Conservation (phyloP, 2,113 vertebrate species). For the Paradoxurus hermaphroditus region DNA sequence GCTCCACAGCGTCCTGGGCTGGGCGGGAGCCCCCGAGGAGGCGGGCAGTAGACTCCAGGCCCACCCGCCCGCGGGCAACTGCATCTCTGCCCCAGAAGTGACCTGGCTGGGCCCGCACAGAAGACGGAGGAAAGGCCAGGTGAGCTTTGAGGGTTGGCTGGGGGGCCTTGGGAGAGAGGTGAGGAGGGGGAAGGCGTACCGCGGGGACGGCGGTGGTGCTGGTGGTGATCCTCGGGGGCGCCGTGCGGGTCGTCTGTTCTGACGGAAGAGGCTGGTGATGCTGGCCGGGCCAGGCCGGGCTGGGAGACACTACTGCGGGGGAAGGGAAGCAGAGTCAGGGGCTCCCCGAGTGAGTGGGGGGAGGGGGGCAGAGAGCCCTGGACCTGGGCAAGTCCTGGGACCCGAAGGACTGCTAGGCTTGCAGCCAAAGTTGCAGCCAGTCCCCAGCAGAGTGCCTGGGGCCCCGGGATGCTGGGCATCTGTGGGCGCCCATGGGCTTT, state of each 20-base stretch:
- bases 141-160: not conserved
- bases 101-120: not conserved
- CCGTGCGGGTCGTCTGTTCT: slow-evolving; percentile 81
- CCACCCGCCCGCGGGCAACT: accelerated
- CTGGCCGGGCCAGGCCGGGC: slow-evolving; percentile 31
- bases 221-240: slow-evolving; percentile 81
- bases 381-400: too few species aligned
- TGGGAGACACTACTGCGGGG: not conserved
- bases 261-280: slow-evolving; percentile 62
- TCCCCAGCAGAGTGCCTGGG: too few species aligned
- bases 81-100: not conserved
- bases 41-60: not conserved
- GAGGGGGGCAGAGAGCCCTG: not conserved
- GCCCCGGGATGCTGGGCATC: accelerated
- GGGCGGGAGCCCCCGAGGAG: not conserved
- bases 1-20: not conserved
- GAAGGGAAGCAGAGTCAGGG: not conserved
- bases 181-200: slow-evolving; percentile 55
- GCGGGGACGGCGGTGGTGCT: slow-evolving; percentile 71
- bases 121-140: not conserved
- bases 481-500: not conserved
- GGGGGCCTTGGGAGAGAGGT: not conserved
- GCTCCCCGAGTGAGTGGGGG: not conserved
- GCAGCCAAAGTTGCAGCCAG: not conserved
- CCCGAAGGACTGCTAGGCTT: not conserved